A percentile compares a stretch with the other conserved stretches of the same genome.
phyloP scores from a whole-genome alignment of 2,888 invertebrate genomes.

The Ctenicera cuprea region DNA sequence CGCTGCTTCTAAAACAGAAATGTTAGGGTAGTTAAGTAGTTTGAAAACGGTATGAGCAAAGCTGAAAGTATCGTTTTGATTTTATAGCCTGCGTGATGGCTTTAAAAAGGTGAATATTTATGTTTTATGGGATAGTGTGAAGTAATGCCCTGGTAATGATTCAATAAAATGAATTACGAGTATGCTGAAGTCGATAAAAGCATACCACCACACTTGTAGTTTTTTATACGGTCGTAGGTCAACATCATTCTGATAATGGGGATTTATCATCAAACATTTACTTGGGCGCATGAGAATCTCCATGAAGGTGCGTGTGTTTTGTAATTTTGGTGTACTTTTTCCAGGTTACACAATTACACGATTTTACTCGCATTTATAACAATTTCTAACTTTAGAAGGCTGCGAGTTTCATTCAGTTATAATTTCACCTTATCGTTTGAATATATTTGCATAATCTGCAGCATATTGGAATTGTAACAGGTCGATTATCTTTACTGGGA shows the following conservation, averaged over 20 bases:
- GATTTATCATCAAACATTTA: conserved; percentile 20
- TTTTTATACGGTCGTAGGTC: conserved; percentile 26
- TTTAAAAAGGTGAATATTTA: conserved; percentile 51
- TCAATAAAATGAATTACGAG: conserved; percentile 55
- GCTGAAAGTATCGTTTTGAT: conserved; percentile 44
- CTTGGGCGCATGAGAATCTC: conserved; percentile 8
- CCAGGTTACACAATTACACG: conserved; percentile 1
- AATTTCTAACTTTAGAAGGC: conserved; percentile 21
- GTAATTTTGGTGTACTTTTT: conserved; percentile 2
- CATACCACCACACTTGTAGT: not conserved
- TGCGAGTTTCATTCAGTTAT: conserved; percentile 22
- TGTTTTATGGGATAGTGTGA: conserved; percentile 53
- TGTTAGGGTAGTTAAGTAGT: conserved; percentile 39
- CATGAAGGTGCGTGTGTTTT: not conserved
- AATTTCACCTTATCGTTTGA: conserved; percentile 39
- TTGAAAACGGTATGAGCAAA: conserved; percentile 36
- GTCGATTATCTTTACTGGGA: conserved; percentile 27
- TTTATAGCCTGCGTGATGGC: conserved; percentile 44
- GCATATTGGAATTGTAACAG: conserved; percentile 29
- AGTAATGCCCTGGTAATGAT: conserved; percentile 53
- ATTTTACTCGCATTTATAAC: not conserved
- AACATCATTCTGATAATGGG: conserved; percentile 11
- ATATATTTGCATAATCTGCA: conserved; percentile 42
- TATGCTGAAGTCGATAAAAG: conserved; percentile 39
- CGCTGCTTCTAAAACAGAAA: conserved; percentile 33